Conservation (phyloP, 2,797 vertebrate genomes). For the Microcaecilia unicolor region DNA sequence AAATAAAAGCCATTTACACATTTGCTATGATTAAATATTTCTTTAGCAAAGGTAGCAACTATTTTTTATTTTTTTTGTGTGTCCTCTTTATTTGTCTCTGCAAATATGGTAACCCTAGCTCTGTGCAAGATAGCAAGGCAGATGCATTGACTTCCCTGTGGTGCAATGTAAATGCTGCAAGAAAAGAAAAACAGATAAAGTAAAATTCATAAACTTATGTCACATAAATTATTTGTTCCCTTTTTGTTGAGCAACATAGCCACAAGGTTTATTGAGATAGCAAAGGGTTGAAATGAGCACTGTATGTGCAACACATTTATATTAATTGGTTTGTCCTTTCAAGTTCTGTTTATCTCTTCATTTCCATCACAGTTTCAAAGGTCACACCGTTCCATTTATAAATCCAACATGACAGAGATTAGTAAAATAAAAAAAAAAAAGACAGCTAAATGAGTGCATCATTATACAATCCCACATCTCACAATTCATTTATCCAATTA, state of each 20-base stretch:
- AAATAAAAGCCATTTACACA: too few species aligned
- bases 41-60: too few species aligned
- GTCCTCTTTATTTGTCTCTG: too few species aligned
- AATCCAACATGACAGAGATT: conserved; percentile 96
- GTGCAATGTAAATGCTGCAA: background rate
- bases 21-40: too few species aligned
- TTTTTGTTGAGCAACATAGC: conserved; percentile 26
- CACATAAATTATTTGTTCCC: conserved; percentile 16
- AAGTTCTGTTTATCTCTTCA: conserved; percentile 97
- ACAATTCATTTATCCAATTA: conserved; percentile 96
- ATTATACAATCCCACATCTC: conserved; percentile 82
- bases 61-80: too few species aligned
- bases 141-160: background rate
- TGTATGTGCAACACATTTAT: conserved; percentile 86
- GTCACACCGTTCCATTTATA: conserved; percentile 90
- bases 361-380: conserved; percentile 89
- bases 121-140: background rate
- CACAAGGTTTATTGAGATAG: conserved; percentile 46
- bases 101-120: too few species aligned
- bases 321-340: conserved; percentile 99
- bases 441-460: conserved; percentile 80
- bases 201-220: conserved; percentile 11
- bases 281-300: conserved; percentile 60
- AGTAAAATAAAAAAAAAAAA: conserved; percentile 78
- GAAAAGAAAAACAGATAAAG: too few species aligned